Conservation (phyloP, 2,797 vertebrate genomes). For the Thalassophryne amazonica region DNA sequence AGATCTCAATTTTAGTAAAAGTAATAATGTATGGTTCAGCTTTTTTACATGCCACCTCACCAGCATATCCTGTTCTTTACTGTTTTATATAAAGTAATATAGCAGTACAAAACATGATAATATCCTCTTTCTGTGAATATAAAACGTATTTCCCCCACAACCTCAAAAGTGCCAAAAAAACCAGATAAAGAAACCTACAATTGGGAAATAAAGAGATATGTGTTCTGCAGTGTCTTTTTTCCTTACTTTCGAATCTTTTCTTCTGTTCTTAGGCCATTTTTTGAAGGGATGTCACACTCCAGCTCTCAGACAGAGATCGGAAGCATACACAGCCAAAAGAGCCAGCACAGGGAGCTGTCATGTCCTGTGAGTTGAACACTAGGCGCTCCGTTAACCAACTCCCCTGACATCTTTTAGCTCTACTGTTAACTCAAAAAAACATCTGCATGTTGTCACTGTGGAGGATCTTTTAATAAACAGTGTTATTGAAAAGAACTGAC, state of each 20-base stretch:
- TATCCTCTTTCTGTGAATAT: too few relatives aligned
- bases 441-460: constrained; percentile 5
- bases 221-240: background rate
- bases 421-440: constrained; percentile 19
- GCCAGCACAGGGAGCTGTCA: constrained; percentile 67
- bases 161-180: too few relatives aligned
- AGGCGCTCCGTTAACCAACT: constrained; percentile 1
- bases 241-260: background rate
- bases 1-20: too few relatives aligned
- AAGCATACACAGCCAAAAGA: constrained; percentile 78
- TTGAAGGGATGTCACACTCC: constrained; percentile 83
- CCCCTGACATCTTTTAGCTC: constrained; percentile 15
- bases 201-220: too few relatives aligned
- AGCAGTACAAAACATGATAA: too few relatives aligned
- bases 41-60: too few relatives aligned
- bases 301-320: constrained; percentile 84
- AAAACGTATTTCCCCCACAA: too few relatives aligned
- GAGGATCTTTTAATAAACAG: constrained; percentile 18
- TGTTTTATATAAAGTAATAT: too few relatives aligned
- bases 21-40: too few relatives aligned
- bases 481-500: constrained; percentile 35
- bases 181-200: too few relatives aligned
- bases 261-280: constrained; percentile 75
- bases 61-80: too few relatives aligned
- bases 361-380: constrained; percentile 71